Conservation (phyloP, 2,113 vertebrate species). For the Pseudopipra pipra region DNA sequence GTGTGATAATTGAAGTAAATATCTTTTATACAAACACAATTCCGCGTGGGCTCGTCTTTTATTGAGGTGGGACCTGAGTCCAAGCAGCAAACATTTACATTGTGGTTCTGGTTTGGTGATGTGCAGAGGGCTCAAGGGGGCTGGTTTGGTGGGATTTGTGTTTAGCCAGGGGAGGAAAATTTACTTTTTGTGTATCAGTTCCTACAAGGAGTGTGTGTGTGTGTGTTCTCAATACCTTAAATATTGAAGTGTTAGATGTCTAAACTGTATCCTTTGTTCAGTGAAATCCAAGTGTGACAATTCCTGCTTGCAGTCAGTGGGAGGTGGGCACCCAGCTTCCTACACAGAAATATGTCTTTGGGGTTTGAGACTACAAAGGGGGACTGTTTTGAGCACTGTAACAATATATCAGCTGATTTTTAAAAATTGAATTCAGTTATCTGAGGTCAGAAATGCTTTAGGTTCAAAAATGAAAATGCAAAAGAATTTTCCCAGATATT, state of each 20-base stretch:
- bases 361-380: not conserved
- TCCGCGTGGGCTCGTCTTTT: constrained; percentile 81
- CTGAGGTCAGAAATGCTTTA: not conserved
- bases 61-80: constrained; percentile 62
- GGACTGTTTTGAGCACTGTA: not conserved
- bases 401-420: not conserved
- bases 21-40: constrained; percentile 99
- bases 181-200: not conserved
- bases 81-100: constrained; percentile 74
- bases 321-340: not conserved
- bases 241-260: not conserved
- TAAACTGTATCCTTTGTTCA: not conserved
- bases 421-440: not conserved
- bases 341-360: not conserved
- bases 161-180: not conserved
- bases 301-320: not conserved
- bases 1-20: constrained; percentile 99
- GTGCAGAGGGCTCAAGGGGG: not conserved
- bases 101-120: not conserved
- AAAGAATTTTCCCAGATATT: not conserved
- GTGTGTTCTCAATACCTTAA: not conserved
- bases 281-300: not conserved
- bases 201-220: not conserved
- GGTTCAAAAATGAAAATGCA: not conserved
- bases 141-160: not conserved